Conservation (phyloP, 2,113 vertebrate species). For the Ptychochromis oligacanthus region DNA sequence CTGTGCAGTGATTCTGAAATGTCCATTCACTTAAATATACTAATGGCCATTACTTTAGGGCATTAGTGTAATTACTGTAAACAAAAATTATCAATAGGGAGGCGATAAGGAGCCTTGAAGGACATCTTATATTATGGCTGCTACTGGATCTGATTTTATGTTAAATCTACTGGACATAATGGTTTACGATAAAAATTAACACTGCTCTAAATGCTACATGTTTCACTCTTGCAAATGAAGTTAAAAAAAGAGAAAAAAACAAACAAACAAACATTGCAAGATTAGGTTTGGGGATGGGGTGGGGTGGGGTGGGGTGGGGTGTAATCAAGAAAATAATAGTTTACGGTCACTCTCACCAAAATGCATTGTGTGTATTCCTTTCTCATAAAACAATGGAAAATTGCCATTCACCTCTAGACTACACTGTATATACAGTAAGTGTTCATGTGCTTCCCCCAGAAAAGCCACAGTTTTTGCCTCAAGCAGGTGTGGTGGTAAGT, state of each 20-base stretch:
- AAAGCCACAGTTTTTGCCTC: conserved; percentile 3
- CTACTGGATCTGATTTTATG: background rate
- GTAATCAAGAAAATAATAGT: background rate
- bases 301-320: no score
- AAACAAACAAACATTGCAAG: background rate
- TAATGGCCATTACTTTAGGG: background rate
- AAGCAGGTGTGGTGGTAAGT: conserved; percentile 45
- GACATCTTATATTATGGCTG: background rate
- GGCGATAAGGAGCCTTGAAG: background rate
- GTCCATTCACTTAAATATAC: background rate
- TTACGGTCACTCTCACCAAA: accelerated
- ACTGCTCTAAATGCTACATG: background rate
- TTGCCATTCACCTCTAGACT: background rate
- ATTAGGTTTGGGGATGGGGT: background rate
- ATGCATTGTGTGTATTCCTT: background rate
- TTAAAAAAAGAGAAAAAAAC: background rate
- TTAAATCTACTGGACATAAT: background rate
- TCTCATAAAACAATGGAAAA: background rate
- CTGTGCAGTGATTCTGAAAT: background rate
- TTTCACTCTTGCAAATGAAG: background rate
- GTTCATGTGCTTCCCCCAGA: conserved; percentile 2
- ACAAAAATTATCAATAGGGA: conserved; percentile 13
- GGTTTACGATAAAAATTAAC: background rate
- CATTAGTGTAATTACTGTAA: conserved; percentile 17
- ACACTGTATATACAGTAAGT: conserved; percentile 6